Percentiles rank a stretch among this genome's conserved stretches.
Evolutionary conservation across 2,113 vertebrate species (phyloP).

Genomic region (Strigops habroptila): DNA sequence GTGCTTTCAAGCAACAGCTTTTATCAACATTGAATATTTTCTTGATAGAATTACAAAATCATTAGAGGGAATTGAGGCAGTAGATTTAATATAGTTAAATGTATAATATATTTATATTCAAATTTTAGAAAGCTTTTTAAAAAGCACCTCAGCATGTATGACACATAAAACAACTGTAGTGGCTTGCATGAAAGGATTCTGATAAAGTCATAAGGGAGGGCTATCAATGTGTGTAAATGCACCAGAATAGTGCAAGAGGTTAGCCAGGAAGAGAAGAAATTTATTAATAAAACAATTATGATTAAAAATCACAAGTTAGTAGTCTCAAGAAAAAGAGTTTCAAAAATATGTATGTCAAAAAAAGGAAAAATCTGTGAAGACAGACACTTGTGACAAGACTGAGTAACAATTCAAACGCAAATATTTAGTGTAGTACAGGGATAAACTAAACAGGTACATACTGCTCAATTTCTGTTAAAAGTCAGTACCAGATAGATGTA

Average conservation of each 20-base stretch:
- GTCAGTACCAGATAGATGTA: background rate
- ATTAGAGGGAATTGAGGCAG: background rate
- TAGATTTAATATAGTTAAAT: background rate
- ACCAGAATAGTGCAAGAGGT: background rate
- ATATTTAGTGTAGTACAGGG: background rate
- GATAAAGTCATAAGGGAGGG: background rate
- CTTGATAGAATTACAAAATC: background rate
- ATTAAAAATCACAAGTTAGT: background rate
- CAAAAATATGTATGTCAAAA: background rate
- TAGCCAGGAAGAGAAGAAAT: background rate
- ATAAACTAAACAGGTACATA: background rate
- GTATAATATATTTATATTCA: background rate
- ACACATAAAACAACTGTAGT: background rate
- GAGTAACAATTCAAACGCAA: background rate
- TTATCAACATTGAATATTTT: background rate
- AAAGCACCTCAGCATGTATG: background rate
- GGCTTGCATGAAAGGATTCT: background rate
- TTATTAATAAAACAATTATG: background rate
- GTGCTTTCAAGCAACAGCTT: background rate
- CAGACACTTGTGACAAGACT: background rate
- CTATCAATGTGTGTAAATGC: background rate
- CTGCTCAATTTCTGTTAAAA: background rate
- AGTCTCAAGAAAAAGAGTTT: background rate
- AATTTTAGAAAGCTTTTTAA: background rate
- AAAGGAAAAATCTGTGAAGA: background rate